Base-by-base conservation (phyloP, 2,113 vertebrate species). In the Acrocephalus kingi region DNA sequence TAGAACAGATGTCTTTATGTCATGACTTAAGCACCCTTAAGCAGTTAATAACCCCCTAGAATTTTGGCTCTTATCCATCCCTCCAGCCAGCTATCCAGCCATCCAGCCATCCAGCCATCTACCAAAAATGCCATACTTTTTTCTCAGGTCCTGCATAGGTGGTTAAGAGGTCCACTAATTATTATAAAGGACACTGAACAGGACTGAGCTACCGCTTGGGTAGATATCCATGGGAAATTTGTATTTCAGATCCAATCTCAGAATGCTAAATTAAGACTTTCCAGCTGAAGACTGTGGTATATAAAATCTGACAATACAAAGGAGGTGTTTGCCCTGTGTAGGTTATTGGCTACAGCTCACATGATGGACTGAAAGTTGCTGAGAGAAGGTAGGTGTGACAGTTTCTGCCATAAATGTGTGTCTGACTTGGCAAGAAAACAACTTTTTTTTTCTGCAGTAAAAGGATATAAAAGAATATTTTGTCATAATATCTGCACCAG, bases 251-350 rank as follows among this genome's bases (percentile, higher is more conserved):
- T 75, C 28, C 58, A 66, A 18, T 67, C 28, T 87, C 43, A 35
- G 33, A 31, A 25, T 78, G 58, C 63, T 81, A 94, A 95, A 90
- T 58, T 83, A 84, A 95, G 78, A 87, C 74, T 41, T 93, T 87
- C 81, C 67, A 87, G 58, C 9, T 89, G 75, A 89, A 94, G 71
- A 69, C 27, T 83, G 64, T 39, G 55, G 33, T 66, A 69, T 62
- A 54, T 73, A 87, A 94, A 91, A 88, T 52, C 16, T 91, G 71
- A 94, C 87, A 94, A 87, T 89, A 93, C 74, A 85, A 91, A 94
- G 84, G 77, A 96, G 84, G 91, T 91, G 95, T 96, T 90, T 85
- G 84, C 87, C 81, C 81, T 91, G 84, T 80, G 87, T 93, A 93
- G 78, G 89, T 89, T 95, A 93, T 78, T 58, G 25, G 87, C 78